These are phyloP conservation scores for Mya arenaria DNA, from an alignment of 1,140 invertebrate species.

Conservation along the genomic window DNA sequence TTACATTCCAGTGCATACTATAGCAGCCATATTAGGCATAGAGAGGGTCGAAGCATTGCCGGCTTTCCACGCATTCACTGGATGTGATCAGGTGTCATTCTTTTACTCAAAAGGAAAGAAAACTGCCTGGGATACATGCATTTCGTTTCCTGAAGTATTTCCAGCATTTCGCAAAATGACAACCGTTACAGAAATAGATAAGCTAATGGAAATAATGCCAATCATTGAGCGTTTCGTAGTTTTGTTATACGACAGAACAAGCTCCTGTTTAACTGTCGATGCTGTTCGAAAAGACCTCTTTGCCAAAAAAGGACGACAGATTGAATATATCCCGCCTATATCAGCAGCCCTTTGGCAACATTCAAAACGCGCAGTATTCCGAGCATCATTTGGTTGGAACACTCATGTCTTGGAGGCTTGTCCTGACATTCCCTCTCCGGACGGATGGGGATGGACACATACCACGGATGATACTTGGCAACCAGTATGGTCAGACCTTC, in stretches of 20 bases:
- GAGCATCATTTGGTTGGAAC: background rate
- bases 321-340: conserved; percentile 10
- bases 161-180: background rate
- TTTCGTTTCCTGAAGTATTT: background rate
- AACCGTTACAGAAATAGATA: background rate
- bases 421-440: conserved; percentile 5
- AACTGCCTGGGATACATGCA: conserved; percentile 4
- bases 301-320: background rate
- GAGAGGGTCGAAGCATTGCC: background rate
- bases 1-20: background rate
- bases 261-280: background rate
- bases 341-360: background rate
- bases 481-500: conserved; percentile 18
- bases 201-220: background rate
- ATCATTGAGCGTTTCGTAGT: background rate
- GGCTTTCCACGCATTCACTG: conserved; percentile 5
- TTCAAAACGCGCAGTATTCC: background rate
- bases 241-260: background rate
- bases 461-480: background rate
- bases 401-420: background rate
- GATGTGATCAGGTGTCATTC: conserved; percentile 14
- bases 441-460: background rate
- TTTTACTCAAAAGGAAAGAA: conserved; percentile 39
- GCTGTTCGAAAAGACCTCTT: background rate
- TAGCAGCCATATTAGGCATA: background rate